Evolutionary conservation across 2,797 vertebrate species (phyloP).

Genomic region (Scyliorhinus canicula): DNA sequence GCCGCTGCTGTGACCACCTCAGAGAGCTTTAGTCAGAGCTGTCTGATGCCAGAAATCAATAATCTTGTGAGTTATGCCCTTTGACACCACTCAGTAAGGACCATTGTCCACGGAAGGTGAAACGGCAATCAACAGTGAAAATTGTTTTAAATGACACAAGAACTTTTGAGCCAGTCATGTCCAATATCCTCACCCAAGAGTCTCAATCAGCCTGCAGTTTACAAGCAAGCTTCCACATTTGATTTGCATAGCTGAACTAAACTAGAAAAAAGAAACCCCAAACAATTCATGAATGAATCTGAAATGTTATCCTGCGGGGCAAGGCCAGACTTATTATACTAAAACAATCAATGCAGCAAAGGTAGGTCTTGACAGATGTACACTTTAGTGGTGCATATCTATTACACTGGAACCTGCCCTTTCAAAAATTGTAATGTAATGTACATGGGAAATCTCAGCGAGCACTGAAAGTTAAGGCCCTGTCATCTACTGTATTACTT

Average conservation of each 20-base stretch:
- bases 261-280: slow-evolving; percentile 1
- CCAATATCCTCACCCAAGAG: slow-evolving; percentile 7
- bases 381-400: slow-evolving; percentile 31
- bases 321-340: slow-evolving; percentile 29
- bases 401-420: slow-evolving; percentile 32
- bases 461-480: slow-evolving; percentile 23
- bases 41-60: slow-evolving; percentile 32
- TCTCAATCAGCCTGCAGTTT: background rate
- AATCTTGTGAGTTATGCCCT: slow-evolving; percentile 32
- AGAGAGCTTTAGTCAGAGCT: slow-evolving; percentile 37
- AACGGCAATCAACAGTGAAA: slow-evolving; percentile 34
- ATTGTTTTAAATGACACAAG: slow-evolving; percentile 3
- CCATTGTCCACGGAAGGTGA: slow-evolving; percentile 33
- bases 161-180: slow-evolving; percentile 21
- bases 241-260: slow-evolving; percentile 27
- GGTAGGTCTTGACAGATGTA: slow-evolving; percentile 34
- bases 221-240: slow-evolving; percentile 19
- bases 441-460: slow-evolving; percentile 30
- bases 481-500: slow-evolving; percentile 35
- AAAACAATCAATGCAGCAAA: slow-evolving; percentile 33
- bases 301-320: slow-evolving; percentile 22
- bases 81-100: slow-evolving; percentile 22
- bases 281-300: slow-evolving; percentile 36
- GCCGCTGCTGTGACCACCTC: slow-evolving; percentile 23
- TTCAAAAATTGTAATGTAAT: slow-evolving; percentile 36